Conservation (phyloP, 1,140 invertebrate genomes). For the Drosophila orosa region DNA sequence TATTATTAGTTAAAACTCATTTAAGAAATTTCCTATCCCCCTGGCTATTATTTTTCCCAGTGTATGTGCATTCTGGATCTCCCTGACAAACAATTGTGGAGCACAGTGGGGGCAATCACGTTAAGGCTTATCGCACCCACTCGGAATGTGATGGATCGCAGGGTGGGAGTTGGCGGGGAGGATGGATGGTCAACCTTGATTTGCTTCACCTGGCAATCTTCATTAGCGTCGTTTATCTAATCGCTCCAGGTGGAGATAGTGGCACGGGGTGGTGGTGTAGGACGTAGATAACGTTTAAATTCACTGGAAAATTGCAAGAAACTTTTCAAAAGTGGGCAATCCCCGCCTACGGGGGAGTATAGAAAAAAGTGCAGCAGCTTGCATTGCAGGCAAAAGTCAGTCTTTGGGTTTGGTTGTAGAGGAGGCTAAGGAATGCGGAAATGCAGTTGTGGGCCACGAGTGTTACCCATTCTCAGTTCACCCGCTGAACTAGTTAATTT, state of each 20-base stretch:
- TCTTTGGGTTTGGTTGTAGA: neutral
- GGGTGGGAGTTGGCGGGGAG: neutral
- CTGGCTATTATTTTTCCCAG: neutral
- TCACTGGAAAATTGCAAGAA: constrained; percentile 26
- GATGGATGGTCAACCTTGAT: constrained; percentile 62
- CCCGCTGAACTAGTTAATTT: constrained; percentile 40
- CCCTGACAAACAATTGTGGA: constrained; percentile 17
- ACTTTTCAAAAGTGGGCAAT: neutral
- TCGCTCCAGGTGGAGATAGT: constrained; percentile 35
- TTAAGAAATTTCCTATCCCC: neutral
- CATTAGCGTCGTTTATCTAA: constrained; percentile 79
- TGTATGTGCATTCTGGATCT: neutral
- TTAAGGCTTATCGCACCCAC: constrained; percentile 51
- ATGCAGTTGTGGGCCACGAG: constrained; percentile 43
- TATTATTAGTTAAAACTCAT: no score
- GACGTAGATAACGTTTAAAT: constrained; percentile 36
- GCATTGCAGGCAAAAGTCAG: neutral
- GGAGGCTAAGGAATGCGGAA: constrained; percentile 36
- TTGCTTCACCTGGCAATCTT: constrained; percentile 57
- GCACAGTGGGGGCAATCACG: constrained; percentile 50
- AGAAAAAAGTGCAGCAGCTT: constrained; percentile 29
- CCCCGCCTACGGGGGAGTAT: neutral
- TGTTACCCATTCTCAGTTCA: constrained; percentile 16
- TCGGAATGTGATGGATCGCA: constrained; percentile 31
- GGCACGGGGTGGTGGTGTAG: no score